Base-by-base conservation (phyloP, 30 jellyfish, hydroid and myxozoan genomes). In the Aurelia coerulea region DNA sequence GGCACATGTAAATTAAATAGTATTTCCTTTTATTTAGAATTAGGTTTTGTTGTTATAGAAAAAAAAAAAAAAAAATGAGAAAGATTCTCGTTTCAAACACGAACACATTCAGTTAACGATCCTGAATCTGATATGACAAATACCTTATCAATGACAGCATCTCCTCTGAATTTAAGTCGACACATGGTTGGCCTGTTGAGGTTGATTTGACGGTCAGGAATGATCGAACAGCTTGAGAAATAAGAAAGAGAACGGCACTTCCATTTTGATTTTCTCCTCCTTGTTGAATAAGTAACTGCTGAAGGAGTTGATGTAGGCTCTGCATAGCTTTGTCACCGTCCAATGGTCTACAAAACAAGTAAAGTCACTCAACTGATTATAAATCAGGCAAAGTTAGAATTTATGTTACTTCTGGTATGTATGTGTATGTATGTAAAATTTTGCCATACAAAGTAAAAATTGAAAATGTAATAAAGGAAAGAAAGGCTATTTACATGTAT, bases 171-270 rank as follows among this genome's bases (percentile, higher is more conserved):
- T 72, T 70, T 0, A 83, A 18, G 12, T 39, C 86, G 4, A 64
- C 23, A 5, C 35, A 35, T 14, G 13, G 5, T 11, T 7, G 17
- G 35, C 34, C 62, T 29, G 6, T 15, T 5, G 63, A 18, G 3
- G 77, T 8, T 6, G 79, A 68, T 13, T 33, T 75, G 52, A 83
- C 41, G 62, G 59, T 29, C 19, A 13, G 73, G 23, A 83, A 29
- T 39, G 92, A 54, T 41, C 73, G 74, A 34, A 83, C 56, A 5
- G 74, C 86, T 69, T 83, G 92, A 8, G 92, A 83, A 23, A 71
- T 39, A 4, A 83, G 62, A 70, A 70, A 62, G 2, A 72, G 23
- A 49, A 16, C 41, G 39, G 39, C 50, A 32, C 46, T 37, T 52
- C 18, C 10, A 29, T 42, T 35, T 16, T 31, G 46, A 11, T 63